These are phyloP conservation scores for Arothron firmamentum DNA, from an alignment of 2,113 vertebrate species.

Conservation along the genomic window DNA sequence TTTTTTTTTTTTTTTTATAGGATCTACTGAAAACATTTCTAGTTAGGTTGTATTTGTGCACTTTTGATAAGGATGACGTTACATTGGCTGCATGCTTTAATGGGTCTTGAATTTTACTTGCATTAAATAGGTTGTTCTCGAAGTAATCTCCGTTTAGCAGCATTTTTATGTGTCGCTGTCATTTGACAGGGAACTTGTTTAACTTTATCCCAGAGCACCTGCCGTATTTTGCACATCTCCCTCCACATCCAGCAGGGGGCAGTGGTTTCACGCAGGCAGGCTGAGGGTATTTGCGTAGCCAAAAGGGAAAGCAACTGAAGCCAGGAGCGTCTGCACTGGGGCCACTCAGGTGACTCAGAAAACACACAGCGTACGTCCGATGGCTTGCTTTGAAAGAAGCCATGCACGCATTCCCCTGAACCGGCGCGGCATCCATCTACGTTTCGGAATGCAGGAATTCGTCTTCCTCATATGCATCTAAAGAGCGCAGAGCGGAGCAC, in stretches of 20 bases:
- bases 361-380: background rate
- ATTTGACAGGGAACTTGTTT: background rate
- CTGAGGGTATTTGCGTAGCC: slow-evolving; percentile 29
- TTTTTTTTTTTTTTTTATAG: no score
- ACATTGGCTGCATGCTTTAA: no score
- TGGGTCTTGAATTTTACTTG: no score
- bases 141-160: slow-evolving; percentile 12
- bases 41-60: no score
- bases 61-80: no score
- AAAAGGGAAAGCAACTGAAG: slow-evolving; percentile 9
- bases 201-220: slow-evolving; percentile 16
- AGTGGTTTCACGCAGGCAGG: slow-evolving; percentile 25
- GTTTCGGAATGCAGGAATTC: no score
- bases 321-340: slow-evolving; percentile 16
- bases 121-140: no score
- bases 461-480: background rate
- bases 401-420: no score
- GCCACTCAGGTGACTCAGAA: slow-evolving; percentile 28
- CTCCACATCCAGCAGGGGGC: slow-evolving; percentile 64
- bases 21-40: no score
- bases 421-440: no score
- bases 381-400: no score
- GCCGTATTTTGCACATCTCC: slow-evolving; percentile 29
- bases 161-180: no score
- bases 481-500: slow-evolving; percentile 25